Evolutionary conservation across 2,113 vertebrate species (phyloP).

Genomic region (Raja brachyura): DNA sequence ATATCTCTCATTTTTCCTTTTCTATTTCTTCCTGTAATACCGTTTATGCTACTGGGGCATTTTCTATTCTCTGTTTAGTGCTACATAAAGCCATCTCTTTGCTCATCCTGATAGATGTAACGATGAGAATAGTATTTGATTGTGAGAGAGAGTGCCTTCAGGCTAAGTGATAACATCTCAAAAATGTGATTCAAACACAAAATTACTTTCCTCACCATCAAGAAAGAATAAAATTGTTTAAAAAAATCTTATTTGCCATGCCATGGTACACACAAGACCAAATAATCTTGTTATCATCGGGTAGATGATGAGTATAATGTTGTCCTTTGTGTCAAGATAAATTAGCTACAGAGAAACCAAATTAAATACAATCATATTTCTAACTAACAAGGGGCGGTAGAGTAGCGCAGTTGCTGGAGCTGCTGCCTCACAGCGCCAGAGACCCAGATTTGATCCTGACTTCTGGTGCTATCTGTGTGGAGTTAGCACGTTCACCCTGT

Average conservation of each 20-base stretch:
- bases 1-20: not conserved
- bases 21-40: not conserved
- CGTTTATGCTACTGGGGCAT: not conserved
- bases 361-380: conserved; percentile 4
- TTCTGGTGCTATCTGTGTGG: no score
- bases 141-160: not conserved
- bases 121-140: not conserved
- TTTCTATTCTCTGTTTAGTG: not conserved
- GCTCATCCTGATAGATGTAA: not conserved
- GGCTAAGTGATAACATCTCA: not conserved
- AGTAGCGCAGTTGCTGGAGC: no score
- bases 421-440: no score
- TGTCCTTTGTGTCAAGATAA: not conserved
- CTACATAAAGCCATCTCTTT: not conserved
- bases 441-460: no score
- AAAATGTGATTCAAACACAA: not conserved
- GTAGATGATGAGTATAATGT: not conserved
- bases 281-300: not conserved
- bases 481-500: no score
- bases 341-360: not conserved
- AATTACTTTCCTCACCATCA: not conserved
- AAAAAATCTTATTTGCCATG: not conserved
- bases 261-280: not conserved
- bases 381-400: not conserved
- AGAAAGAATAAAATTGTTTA: not conserved